Conservation (phyloP, 1,140 invertebrate genomes). For the Aphidius gifuensis region DNA sequence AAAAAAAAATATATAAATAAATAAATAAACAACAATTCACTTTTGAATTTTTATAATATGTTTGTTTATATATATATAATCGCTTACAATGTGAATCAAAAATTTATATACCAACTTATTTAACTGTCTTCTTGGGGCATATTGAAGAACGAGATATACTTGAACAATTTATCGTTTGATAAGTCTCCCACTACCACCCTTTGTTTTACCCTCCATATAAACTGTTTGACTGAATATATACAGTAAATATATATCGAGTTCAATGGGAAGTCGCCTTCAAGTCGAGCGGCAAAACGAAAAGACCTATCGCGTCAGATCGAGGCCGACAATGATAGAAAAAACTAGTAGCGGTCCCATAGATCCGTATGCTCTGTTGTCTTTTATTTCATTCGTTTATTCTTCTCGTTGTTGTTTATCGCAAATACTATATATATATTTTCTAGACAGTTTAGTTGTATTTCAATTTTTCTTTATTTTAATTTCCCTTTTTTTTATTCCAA, state of each 20-base stretch:
- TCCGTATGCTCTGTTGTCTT: conserved; percentile 20
- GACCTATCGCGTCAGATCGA: conserved; percentile 36
- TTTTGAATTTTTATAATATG: background rate
- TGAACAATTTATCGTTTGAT: conserved; percentile 11
- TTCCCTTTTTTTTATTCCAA: conserved; percentile 11
- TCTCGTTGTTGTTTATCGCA: background rate
- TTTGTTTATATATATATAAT: too few species aligned
- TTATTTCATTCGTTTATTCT: conserved; percentile 19
- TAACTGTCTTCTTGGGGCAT: background rate
- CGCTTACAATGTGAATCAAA: too few species aligned
- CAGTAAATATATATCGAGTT: background rate
- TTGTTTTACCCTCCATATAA: background rate
- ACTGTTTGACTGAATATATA: background rate
- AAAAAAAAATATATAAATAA: background rate
- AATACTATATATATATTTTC: background rate
- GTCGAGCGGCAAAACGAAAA: conserved; percentile 10
- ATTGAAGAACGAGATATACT: conserved; percentile 16
- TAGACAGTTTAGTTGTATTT: too few species aligned
- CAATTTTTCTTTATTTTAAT: background rate
- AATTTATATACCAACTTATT: too few species aligned
- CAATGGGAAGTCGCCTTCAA: conserved; percentile 13
- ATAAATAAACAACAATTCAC: background rate
- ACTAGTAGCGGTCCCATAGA: conserved; percentile 44
- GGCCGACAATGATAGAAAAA: conserved; percentile 31
- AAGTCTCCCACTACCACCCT: background rate